Percentiles rank a stretch among this genome's conserved stretches.
phyloP scores from a whole-genome alignment of 2,113 vertebrate species.

The Spea multiplicata region DNA sequence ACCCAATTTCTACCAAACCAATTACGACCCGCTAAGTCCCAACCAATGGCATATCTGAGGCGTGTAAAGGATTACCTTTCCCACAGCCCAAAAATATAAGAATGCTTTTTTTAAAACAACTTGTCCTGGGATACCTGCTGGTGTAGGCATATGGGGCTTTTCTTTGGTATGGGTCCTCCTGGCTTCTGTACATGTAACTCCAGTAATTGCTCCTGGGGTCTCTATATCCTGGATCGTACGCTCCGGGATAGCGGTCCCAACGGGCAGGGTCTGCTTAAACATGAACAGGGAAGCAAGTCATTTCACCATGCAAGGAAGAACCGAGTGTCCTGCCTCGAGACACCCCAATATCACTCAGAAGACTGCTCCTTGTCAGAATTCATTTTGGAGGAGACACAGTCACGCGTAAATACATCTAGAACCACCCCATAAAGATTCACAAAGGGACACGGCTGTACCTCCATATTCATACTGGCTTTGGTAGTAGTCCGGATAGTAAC shows the following conservation, averaged over 20 bases:
- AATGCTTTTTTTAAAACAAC: background rate
- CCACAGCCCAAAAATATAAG: no score
- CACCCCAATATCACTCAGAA: no score
- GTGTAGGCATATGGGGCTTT: conserved; percentile 64
- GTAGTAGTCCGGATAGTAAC: conserved; percentile 81
- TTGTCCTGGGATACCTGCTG: conserved; percentile 55
- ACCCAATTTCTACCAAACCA: no score
- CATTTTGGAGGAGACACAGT: no score
- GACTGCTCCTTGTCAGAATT: no score
- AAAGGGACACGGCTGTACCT: conserved; percentile 52
- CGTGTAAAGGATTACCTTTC: no score
- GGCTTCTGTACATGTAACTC: conserved; percentile 76
- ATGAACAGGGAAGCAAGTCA: background rate
- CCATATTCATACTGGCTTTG: conserved; percentile 74
- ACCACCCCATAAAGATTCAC: no score
- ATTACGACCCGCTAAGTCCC: no score
- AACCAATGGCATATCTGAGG: no score
- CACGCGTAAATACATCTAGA: no score
- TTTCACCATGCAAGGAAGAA: background rate
- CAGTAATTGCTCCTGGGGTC: conserved; percentile 74
- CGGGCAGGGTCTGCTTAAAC: conserved; percentile 60
- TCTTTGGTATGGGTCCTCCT: conserved; percentile 66
- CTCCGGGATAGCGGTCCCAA: conserved; percentile 70
- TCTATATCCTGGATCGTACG: conserved; percentile 77
- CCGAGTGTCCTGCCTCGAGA: no score